A percentile compares a stretch with the other conserved stretches of the same genome.
Evolutionary conservation across 2,797 vertebrate genomes (phyloP).

Genomic region (Geotrypetes seraphini): DNA sequence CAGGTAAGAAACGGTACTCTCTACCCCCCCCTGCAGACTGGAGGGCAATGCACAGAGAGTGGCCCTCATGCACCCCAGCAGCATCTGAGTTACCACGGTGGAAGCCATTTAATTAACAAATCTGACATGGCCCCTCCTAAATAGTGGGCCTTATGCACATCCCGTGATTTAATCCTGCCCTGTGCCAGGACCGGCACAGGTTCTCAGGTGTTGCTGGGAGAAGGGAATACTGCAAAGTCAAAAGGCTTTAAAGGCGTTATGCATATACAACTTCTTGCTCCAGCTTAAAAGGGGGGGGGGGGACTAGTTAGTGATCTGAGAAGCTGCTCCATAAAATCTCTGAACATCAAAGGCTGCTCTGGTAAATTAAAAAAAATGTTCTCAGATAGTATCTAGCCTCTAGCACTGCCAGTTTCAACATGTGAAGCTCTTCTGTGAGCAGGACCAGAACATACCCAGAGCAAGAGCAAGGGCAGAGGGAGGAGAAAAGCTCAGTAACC

Average conservation of each 20-base stretch:
- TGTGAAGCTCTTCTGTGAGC: constrained; percentile 54
- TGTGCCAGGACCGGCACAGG: too few relatives aligned
- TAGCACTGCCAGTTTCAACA: constrained; percentile 75
- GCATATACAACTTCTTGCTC: constrained; percentile 46
- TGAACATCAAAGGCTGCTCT: constrained; percentile 69
- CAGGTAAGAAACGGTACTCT: too few relatives aligned
- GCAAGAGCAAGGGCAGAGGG: not conserved
- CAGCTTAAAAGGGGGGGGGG: constrained; percentile 32
- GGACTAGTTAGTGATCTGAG: constrained; percentile 52
- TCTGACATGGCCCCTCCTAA: too few relatives aligned
- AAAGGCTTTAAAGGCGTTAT: constrained; percentile 26
- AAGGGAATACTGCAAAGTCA: too few relatives aligned
- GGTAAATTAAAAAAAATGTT: constrained; percentile 73
- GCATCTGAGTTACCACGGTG: too few relatives aligned
- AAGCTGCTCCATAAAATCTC: constrained; percentile 70
- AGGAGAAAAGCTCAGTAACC: not conserved
- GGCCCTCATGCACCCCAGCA: too few relatives aligned
- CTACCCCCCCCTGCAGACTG: too few relatives aligned
- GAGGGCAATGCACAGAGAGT: too few relatives aligned
- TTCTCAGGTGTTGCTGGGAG: too few relatives aligned
- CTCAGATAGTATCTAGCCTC: constrained; percentile 75
- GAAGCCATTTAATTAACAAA: too few relatives aligned
- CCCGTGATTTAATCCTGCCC: too few relatives aligned
- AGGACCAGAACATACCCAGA: constrained; percentile 1
- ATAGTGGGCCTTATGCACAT: too few relatives aligned